Evolutionary conservation across 1,140 invertebrate genomes (phyloP), one percentile per base, ranked within the genome.

Genomic region (Drosophila busckii): DNA sequence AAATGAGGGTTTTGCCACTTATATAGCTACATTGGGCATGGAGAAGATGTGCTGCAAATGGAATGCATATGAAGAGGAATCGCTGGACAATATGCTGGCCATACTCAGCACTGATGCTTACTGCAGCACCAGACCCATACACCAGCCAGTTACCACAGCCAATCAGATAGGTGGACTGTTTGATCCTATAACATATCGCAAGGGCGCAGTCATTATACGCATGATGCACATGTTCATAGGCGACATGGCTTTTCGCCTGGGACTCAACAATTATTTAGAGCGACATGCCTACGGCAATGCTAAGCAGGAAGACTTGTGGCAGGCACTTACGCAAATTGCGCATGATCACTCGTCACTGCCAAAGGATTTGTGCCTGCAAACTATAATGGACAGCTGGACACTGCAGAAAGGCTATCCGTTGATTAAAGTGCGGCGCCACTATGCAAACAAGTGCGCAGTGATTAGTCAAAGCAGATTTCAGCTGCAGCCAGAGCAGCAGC

Each of bases 161-260:
- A 91, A 92, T 67, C 92, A 96, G 87, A 96, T 97, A 9, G 89
- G 90, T 4, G 92, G 96, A 86, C 94, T 96, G 26, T 97, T 97
- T 86, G 96, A 97, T 85, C 88, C 89, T 1, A 97, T 97, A 59
- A 95, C 95, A 0, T 98, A 97, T 86, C 89, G 90, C 29, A 97
- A 98, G 90, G 95, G 95, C 34, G 89, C 91, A 2, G 90, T 89
- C 5, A 89, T 98, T 5, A 92, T 98, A 26, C 89, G 95, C 0
- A 98, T 97, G 96, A 95, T 97, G 93, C 91, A 92, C 58, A 89
- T 92, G 70, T 96, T 97, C 87, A 88, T 97, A 1, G 94, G 94
- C 0, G 91, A 95, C 31, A 88, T 91, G 1, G 91, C 92, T 1
- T 96, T 93, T 70, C 88, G 89, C 7, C 76, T 88, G 5, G 95